Percentiles rank a stretch among this genome's conserved stretches.
These are phyloP conservation scores for Enteromius trimaculatus DNA, from an alignment of 2,797 vertebrate species.

Conservation along the genomic window DNA sequence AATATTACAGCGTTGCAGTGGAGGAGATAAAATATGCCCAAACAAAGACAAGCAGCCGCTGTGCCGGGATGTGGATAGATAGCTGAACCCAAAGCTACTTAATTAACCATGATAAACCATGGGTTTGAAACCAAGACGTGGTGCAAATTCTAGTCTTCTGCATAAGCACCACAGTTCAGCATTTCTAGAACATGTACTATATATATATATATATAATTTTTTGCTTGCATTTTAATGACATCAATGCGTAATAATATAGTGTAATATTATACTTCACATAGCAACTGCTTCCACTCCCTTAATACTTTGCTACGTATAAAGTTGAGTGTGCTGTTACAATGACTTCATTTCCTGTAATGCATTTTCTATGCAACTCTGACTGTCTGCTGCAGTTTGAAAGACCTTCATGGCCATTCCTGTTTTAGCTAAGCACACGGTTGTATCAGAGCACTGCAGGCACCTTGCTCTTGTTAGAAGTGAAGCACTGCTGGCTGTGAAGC, in stretches of 20 bases:
- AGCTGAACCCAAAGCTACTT: constrained; percentile 7
- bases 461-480: constrained; percentile 54
- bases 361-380: constrained; percentile 15
- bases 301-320: not conserved
- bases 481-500: constrained; percentile 55
- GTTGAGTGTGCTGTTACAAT: not conserved
- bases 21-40: constrained; percentile 50
- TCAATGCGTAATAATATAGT: not conserved
- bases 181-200: not conserved
- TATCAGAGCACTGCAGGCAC: constrained; percentile 50
- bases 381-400: constrained; percentile 47
- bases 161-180: not conserved
- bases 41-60: constrained; percentile 46
- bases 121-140: not conserved
- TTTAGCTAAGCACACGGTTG: constrained; percentile 60
- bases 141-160: not conserved
- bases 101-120: constrained; percentile 23
- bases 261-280: not conserved
- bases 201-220: not conserved
- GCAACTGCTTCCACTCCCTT: not conserved
- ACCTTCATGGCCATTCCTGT: constrained; percentile 60
- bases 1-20: constrained; percentile 56
- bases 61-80: constrained; percentile 35
- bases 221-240: not conserved
- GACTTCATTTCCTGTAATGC: not conserved